Conservation (phyloP, 2,797 vertebrate genomes). For the Platalea minor region DNA sequence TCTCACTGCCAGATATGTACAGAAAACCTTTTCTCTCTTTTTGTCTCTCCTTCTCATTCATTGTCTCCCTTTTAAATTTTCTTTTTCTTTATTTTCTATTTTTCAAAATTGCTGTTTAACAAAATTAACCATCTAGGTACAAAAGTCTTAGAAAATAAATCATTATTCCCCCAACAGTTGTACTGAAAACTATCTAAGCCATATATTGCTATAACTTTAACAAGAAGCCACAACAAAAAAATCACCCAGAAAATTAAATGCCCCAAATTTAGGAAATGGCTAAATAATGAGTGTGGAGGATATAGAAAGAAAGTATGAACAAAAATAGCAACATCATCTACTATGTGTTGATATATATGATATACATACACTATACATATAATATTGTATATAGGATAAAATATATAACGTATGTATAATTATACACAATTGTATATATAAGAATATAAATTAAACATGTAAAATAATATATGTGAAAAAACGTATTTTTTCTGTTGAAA, state of each 20-base stretch:
- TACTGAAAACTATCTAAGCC: not conserved
- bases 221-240: not conserved
- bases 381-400: not conserved
- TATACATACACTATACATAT: not conserved
- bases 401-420: not conserved
- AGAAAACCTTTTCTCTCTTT: not conserved
- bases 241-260: not conserved
- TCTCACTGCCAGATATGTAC: not conserved
- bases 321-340: not conserved
- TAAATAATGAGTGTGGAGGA: not conserved
- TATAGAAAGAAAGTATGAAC: not conserved
- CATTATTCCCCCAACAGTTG: not conserved
- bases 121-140: not conserved
- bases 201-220: not conserved
- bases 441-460: not conserved
- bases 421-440: not conserved
- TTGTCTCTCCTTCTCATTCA: not conserved
- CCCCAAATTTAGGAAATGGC: not conserved
- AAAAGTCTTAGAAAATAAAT: not conserved
- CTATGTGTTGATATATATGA: not conserved
- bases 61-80: not conserved
- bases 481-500: not conserved
- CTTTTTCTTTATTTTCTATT: not conserved
- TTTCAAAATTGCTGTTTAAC: not conserved
- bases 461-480: not conserved